A percentile compares a stretch with the other conserved stretches of the same genome.
Evolutionary conservation across 1,140 invertebrate species (phyloP).

Genomic region (Solenopsis fugax): DNA sequence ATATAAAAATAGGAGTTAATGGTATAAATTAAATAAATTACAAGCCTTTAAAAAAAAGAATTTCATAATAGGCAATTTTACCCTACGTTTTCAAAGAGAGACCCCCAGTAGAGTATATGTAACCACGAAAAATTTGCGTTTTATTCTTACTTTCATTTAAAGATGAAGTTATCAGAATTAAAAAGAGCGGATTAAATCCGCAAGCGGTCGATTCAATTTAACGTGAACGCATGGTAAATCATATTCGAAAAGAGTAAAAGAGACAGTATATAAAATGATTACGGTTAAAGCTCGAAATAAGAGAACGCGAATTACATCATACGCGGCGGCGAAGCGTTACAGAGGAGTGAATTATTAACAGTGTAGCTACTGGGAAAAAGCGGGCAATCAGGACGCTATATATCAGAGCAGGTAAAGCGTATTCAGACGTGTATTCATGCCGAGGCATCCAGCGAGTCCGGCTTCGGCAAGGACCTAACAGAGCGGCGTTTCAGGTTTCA

Average conservation of each 20-base stretch:
- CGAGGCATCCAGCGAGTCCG: not conserved
- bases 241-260: not conserved
- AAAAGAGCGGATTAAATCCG: not conserved
- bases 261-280: not conserved
- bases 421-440: conserved; percentile 18
- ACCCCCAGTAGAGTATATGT: too few relatives aligned
- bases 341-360: not conserved
- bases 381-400: conserved; percentile 1
- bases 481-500: conserved; percentile 11
- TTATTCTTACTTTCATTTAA: not conserved
- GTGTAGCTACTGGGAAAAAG: not conserved
- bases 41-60: too few relatives aligned
- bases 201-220: not conserved
- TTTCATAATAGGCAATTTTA: too few relatives aligned
- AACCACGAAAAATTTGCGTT: not conserved
- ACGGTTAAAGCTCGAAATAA: not conserved
- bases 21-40: too few relatives aligned
- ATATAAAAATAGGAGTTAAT: too few relatives aligned
- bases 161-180: not conserved
- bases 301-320: not conserved
- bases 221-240: not conserved
- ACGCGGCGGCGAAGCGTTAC: not conserved
- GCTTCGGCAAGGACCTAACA: not conserved
- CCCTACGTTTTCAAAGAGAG: not conserved
- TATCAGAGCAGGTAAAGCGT: conserved; percentile 14